Conservation (phyloP, 2,797 vertebrate species). For the Moxostoma hubbsi region DNA sequence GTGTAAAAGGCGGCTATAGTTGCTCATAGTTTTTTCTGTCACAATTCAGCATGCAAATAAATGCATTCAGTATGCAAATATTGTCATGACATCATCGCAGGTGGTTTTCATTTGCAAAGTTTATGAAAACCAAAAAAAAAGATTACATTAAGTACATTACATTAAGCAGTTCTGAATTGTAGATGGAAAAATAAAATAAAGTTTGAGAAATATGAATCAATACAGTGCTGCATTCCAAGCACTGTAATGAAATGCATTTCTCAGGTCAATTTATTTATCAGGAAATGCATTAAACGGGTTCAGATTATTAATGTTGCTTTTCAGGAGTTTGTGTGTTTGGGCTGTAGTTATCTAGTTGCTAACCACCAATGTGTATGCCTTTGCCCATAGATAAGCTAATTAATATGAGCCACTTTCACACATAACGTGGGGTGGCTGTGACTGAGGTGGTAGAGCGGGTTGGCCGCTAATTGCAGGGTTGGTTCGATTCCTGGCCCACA, state of each 20-base stretch:
- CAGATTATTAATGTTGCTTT: background rate
- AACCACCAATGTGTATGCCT: background rate
- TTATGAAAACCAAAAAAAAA: background rate
- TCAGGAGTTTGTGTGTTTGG: slow-evolving; percentile 9
- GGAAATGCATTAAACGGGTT: background rate
- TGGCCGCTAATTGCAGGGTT: no score
- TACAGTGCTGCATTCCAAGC: background rate
- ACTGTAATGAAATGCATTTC: background rate
- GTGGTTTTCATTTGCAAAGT: background rate
- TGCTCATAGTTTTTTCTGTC: background rate
- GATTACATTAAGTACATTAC: no score
- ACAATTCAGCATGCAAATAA: background rate
- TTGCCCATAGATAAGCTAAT: background rate
- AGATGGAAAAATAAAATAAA: no score
- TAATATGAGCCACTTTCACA: background rate
- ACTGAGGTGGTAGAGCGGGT: no score
- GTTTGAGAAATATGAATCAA: background rate
- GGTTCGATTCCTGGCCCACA: no score
- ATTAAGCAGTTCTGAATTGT: background rate
- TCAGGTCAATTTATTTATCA: background rate
- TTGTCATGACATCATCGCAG: background rate
- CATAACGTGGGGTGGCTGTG: no score
- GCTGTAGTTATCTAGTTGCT: slow-evolving; percentile 27
- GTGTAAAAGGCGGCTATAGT: background rate
- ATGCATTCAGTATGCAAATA: background rate